Conservation (phyloP, 2,113 vertebrate species). For the Tenebrosternarchus preto region DNA sequence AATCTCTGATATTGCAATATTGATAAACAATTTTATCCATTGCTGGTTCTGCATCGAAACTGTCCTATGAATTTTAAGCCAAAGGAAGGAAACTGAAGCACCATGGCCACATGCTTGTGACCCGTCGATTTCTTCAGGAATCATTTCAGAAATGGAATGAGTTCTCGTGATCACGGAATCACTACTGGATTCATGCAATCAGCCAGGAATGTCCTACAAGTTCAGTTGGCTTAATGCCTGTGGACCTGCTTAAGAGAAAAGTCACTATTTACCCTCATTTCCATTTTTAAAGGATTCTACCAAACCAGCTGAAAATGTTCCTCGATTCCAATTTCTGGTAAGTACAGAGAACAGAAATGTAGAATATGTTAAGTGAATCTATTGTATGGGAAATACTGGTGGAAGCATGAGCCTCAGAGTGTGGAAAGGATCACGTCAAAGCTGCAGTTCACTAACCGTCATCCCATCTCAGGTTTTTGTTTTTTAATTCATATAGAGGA, state of each 20-base stretch:
- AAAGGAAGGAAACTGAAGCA: neutral
- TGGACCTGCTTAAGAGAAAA: constrained; percentile 49
- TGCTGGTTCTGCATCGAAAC: neutral
- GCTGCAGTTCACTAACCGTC: constrained; percentile 8
- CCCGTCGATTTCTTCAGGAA: constrained; percentile 26
- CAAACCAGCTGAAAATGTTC: constrained; percentile 47
- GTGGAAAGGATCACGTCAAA: neutral
- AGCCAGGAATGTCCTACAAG: neutral
- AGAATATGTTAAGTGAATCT: constrained; percentile 42
- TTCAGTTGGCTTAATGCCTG: constrained; percentile 44
- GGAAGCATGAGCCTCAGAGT: constrained; percentile 35
- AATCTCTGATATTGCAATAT: constrained; percentile 36
- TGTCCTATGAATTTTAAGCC: neutral
- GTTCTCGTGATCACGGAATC: constrained; percentile 24
- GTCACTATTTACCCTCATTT: constrained; percentile 28
- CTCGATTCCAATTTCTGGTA: constrained; percentile 48
- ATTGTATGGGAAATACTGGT: constrained; percentile 28
- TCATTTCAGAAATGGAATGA: constrained; percentile 30
- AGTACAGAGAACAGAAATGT: constrained; percentile 39
- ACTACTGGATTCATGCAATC: constrained; percentile 3
- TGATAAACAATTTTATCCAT: constrained; percentile 30
- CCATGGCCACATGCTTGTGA: neutral
- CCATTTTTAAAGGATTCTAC: constrained; percentile 36
- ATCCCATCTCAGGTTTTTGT: neutral
- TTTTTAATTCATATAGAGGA: neutral